Conservation (phyloP, 1,140 invertebrate genomes). For the Lepidurus packardi region DNA sequence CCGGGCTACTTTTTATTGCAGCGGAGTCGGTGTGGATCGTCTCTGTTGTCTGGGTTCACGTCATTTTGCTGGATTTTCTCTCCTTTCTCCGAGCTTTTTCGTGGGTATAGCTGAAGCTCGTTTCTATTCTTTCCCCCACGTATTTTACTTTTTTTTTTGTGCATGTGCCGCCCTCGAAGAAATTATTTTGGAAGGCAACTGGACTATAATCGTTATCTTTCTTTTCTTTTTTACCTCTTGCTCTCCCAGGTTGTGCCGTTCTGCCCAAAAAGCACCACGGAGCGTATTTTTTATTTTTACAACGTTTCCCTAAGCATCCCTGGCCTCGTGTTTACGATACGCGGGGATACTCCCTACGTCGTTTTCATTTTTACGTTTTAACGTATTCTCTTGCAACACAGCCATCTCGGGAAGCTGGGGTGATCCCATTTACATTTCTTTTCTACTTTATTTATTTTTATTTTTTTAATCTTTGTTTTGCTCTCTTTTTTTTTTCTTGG, state of each 20-base stretch:
- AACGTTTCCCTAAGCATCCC: background rate
- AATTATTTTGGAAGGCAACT: background rate
- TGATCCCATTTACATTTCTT: background rate
- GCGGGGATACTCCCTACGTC: background rate
- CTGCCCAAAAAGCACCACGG: background rate
- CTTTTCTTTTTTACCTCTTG: background rate
- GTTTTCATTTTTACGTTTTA: slow-evolving; percentile 11
- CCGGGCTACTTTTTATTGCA: background rate
- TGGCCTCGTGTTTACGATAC: background rate
- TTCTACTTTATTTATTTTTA: background rate
- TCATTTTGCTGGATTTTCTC: background rate
- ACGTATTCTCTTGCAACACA: background rate
- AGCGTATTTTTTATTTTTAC: background rate
- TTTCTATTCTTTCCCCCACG: background rate
- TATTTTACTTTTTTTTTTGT: background rate
- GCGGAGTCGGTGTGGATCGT: background rate
- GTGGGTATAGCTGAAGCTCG: too few species aligned
- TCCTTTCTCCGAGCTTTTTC: background rate
- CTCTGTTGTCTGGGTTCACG: background rate
- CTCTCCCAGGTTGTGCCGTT: background rate
- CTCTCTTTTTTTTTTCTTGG: background rate
- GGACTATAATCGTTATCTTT: background rate
- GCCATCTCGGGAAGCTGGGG: background rate
- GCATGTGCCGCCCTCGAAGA: background rate
- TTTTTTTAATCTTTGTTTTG: background rate